Conservation (phyloP, 2,113 vertebrate genomes). For the Chlamydotis undulata region DNA sequence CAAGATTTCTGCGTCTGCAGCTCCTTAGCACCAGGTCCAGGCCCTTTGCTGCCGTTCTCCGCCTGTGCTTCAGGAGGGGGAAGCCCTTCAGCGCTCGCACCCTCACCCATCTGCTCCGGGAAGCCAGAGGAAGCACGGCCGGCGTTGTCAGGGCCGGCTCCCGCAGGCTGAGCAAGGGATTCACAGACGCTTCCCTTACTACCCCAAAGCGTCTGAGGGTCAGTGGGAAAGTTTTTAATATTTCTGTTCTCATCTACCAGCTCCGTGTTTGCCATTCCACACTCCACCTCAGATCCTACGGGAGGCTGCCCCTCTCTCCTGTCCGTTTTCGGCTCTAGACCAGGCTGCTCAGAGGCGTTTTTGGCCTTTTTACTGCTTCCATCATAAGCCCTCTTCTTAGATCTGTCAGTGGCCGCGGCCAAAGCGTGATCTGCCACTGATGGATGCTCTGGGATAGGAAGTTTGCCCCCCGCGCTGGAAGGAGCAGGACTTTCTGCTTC, state of each 20-base stretch:
- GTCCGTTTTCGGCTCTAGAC: background rate
- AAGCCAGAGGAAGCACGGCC: background rate
- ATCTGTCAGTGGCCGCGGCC: background rate
- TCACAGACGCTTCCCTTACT: background rate
- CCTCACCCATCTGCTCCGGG: background rate
- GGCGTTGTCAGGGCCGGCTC: background rate
- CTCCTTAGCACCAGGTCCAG: background rate
- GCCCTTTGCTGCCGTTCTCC: background rate
- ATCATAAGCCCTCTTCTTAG: slow-evolving; percentile 29
- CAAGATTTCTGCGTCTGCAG: fast-evolving
- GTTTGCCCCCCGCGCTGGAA: background rate
- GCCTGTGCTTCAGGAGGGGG: background rate
- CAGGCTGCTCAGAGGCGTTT: slow-evolving; percentile 16
- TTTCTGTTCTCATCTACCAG: slow-evolving; percentile 77
- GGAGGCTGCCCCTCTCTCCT: background rate
- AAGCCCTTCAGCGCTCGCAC: background rate
- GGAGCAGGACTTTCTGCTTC: background rate
- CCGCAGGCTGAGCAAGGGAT: background rate
- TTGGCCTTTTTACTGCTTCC: slow-evolving; percentile 43
- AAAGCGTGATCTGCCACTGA: background rate
- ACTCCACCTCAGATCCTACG: background rate
- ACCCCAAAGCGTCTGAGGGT: background rate
- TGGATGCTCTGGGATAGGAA: background rate
- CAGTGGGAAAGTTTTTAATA: slow-evolving; percentile 52
- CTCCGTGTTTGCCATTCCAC: background rate